These are phyloP conservation scores for Melanocharis versteri DNA, from an alignment of 2,113 vertebrate species.

Conservation along the genomic window DNA sequence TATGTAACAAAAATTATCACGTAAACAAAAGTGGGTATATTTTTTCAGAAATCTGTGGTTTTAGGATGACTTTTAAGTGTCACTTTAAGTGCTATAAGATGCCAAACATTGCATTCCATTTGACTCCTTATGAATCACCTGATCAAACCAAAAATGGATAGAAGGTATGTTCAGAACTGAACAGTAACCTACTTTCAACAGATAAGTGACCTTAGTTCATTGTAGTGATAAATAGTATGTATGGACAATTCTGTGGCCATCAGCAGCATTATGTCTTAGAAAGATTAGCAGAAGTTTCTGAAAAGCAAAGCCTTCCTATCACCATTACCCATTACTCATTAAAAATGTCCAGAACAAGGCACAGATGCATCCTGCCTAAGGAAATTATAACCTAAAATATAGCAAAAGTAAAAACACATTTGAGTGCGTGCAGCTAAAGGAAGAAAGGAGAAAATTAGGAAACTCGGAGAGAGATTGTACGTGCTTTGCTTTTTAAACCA, in stretches of 20 bases:
- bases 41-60: neutral
- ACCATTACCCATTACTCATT: neutral
- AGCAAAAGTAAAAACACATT: neutral
- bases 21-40: rapidly evolving
- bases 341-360: neutral
- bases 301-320: neutral
- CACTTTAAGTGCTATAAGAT: neutral
- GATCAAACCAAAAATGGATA: neutral
- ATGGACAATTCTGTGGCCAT: neutral
- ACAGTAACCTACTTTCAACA: neutral
- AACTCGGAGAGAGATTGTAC: rapidly evolving
- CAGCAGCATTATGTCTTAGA: neutral
- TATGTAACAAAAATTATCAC: neutral
- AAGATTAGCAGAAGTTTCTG: neutral
- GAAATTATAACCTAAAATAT: neutral
- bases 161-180: neutral
- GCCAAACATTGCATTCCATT: rapidly evolving
- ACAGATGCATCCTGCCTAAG: neutral
- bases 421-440: neutral
- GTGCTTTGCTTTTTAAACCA: neutral
- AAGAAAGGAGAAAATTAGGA: neutral
- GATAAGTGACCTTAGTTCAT: neutral
- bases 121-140: neutral
- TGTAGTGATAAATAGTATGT: neutral
- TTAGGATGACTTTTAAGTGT: neutral